A percentile compares a stretch with the other conserved stretches of the same genome.
These are phyloP conservation scores for Caloenas nicobarica DNA, from an alignment of 2,113 vertebrate species.

Conservation along the genomic window DNA sequence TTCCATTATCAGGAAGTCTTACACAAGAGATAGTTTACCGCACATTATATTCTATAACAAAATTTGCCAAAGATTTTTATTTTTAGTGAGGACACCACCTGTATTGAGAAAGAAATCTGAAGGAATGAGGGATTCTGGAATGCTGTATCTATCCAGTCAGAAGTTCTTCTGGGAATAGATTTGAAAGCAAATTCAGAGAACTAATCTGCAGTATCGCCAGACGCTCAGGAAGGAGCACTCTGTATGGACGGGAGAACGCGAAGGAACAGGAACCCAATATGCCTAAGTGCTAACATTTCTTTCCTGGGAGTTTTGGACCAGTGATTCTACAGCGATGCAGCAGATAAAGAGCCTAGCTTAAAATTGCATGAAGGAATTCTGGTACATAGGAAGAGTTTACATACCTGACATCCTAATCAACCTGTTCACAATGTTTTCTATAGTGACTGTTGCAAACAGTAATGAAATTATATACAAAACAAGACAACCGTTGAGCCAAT, in stretches of 20 bases:
- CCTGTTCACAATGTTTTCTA: neutral
- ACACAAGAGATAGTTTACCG: neutral
- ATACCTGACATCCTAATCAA: neutral
- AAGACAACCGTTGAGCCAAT: neutral
- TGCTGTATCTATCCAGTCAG: neutral
- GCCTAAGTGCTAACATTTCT: neutral
- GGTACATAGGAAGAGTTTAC: neutral
- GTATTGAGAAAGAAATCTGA: neutral
- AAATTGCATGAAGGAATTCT: neutral
- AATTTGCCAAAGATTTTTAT: neutral
- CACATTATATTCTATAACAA: neutral
- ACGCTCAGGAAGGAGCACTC: neutral
- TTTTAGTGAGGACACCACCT: neutral
- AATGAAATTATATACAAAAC: neutral
- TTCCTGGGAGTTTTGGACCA: neutral
- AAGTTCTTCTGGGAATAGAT: neutral
- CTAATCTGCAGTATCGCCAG: neutral
- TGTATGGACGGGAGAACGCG: neutral
- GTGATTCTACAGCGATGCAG: neutral
- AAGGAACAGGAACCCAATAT: neutral
- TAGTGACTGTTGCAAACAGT: neutral
- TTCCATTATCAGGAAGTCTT: neutral
- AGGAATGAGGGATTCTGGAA: neutral
- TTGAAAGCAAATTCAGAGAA: neutral
- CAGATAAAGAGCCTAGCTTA: neutral